Percentiles rank a stretch among this genome's conserved stretches.
Conservation (phyloP, 2,888 invertebrate genomes). For the Linhomoeus sp. region DNA sequence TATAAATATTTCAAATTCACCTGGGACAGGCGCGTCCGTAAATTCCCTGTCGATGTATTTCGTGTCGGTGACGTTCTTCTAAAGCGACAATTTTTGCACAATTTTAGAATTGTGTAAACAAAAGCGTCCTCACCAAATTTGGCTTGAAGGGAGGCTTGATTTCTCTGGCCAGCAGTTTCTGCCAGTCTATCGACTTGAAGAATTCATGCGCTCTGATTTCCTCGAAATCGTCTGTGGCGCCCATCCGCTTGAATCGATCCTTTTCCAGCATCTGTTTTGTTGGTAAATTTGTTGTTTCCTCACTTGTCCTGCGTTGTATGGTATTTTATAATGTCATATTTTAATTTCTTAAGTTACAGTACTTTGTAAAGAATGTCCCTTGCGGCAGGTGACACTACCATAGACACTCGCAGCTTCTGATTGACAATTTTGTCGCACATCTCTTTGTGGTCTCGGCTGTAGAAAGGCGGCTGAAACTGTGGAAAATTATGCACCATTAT, state of each 20-base stretch:
- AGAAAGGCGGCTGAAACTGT: slow-evolving; percentile 40
- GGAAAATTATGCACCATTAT: too few relatives aligned
- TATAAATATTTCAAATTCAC: slow-evolving; percentile 15
- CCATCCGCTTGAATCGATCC: slow-evolving; percentile 36
- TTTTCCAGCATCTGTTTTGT: slow-evolving; percentile 42
- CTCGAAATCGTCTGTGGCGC: slow-evolving; percentile 35
- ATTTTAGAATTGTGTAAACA: slow-evolving; percentile 38
- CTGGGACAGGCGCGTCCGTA: slow-evolving; percentile 35
- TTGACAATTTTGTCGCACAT: slow-evolving; percentile 43
- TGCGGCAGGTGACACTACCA: slow-evolving; percentile 30
- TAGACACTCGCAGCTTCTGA: slow-evolving; percentile 36
- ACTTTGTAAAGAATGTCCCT: slow-evolving; percentile 35
- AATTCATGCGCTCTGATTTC: slow-evolving; percentile 39
- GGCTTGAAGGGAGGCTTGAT: slow-evolving; percentile 41
- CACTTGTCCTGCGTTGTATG: slow-evolving; percentile 42
- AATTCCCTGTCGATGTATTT: slow-evolving; percentile 39
- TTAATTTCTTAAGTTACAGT: slow-evolving; percentile 27
- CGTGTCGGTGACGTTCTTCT: slow-evolving; percentile 36
- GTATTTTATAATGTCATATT: slow-evolving; percentile 42
- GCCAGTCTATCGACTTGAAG: slow-evolving; percentile 39
- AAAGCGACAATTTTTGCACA: slow-evolving; percentile 23
- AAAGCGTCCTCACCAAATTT: slow-evolving; percentile 37
- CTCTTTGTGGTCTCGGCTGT: slow-evolving; percentile 39
- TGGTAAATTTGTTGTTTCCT: too few relatives aligned
- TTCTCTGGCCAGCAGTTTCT: slow-evolving; percentile 34